Evolutionary conservation across 2,113 vertebrate species (phyloP).

Genomic region (Athene cunicularia): DNA sequence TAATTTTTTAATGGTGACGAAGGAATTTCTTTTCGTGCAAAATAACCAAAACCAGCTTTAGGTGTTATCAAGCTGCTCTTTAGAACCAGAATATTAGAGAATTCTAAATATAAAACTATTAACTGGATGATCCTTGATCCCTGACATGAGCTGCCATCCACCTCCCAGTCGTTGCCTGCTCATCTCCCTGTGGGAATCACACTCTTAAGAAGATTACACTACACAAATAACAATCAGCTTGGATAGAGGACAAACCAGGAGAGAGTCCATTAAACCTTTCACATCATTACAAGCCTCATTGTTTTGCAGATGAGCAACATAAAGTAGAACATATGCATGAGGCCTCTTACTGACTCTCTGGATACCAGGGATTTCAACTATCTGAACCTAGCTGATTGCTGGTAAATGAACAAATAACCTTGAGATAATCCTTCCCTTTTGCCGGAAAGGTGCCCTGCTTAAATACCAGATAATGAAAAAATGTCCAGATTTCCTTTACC

Average conservation of each 20-base stretch:
- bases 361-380: constrained; percentile 67
- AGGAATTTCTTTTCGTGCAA: not conserved
- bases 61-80: constrained; percentile 44
- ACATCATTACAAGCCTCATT: constrained; percentile 83
- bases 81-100: constrained; percentile 13
- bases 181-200: constrained; percentile 71
- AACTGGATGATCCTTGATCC: constrained; percentile 74
- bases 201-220: constrained; percentile 79
- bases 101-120: constrained; percentile 66
- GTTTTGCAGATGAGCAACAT: constrained; percentile 87
- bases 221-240: constrained; percentile 83
- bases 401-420: constrained; percentile 75
- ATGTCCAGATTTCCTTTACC: not conserved
- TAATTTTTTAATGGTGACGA: not conserved
- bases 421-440: constrained; percentile 61
- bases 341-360: constrained; percentile 66
- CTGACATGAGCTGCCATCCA: constrained; percentile 66
- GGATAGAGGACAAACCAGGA: constrained; percentile 72
- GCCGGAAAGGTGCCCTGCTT: constrained; percentile 37
- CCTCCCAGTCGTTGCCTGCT: constrained; percentile 46
- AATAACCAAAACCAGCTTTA: constrained; percentile 37
- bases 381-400: constrained; percentile 65
- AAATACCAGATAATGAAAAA: constrained; percentile 36
- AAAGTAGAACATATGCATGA: constrained; percentile 78
- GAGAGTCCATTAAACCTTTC: constrained; percentile 81